Conservation (phyloP, 2,888 invertebrate species). For the Diarsia brunnea region DNA sequence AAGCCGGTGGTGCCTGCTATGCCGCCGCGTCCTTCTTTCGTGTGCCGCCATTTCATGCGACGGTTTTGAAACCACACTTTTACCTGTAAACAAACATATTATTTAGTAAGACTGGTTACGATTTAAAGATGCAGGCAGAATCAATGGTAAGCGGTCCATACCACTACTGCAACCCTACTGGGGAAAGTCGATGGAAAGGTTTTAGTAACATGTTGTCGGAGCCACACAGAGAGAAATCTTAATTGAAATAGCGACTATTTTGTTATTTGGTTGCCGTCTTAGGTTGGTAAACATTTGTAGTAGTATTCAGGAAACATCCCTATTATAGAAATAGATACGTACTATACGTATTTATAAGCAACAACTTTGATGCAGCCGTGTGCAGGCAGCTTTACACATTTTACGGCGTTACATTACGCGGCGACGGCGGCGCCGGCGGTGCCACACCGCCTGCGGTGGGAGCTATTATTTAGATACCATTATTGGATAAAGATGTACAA, state of each 20-base stretch:
- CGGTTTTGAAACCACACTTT: slow-evolving; percentile 98
- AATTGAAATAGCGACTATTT: not conserved
- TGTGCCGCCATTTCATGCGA: slow-evolving; percentile 97
- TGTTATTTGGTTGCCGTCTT: not conserved
- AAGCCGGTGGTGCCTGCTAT: slow-evolving; percentile 67
- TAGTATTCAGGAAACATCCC: too few species aligned
- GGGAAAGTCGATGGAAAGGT: not conserved
- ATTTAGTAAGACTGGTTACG: not conserved
- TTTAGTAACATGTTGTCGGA: not conserved
- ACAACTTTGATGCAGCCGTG: not conserved
- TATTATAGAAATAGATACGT: too few species aligned
- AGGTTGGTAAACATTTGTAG: too few species aligned
- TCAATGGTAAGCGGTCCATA: not conserved
- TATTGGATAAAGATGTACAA: slow-evolving; percentile 49
- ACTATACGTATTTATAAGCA: not conserved
- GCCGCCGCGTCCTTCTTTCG: slow-evolving; percentile 91
- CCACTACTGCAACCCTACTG: not conserved
- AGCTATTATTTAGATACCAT: slow-evolving; percentile 8
- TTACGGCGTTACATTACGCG: slow-evolving; percentile 40
- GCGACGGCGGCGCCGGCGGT: slow-evolving; percentile 10
- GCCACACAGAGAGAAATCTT: not conserved
- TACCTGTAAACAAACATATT: slow-evolving; percentile 89
- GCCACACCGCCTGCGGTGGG: slow-evolving; percentile 51
- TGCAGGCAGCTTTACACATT: slow-evolving; percentile 1
- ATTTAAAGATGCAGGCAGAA: not conserved